Conservation (phyloP, 2,113 vertebrate species). For the Drymodes brunneopygia region DNA sequence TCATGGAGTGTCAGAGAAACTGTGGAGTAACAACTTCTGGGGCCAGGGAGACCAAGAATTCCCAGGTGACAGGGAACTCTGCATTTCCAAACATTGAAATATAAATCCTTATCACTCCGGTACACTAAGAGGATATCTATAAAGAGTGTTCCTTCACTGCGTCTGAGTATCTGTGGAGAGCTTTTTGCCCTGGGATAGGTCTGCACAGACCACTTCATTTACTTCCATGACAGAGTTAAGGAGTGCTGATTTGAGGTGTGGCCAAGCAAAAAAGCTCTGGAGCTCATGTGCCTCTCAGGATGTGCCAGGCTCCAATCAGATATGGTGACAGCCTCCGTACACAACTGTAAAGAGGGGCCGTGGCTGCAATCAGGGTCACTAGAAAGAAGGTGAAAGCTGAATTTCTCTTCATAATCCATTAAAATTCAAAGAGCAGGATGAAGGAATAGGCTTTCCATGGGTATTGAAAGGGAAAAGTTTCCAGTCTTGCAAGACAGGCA, state of each 20-base stretch:
- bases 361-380: background rate
- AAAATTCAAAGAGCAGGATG: background rate
- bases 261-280: background rate
- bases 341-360: fast-evolving
- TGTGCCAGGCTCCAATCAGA: background rate
- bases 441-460: background rate
- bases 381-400: background rate
- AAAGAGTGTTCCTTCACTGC: background rate
- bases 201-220: fast-evolving
- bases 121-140: background rate
- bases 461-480: background rate
- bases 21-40: fast-evolving
- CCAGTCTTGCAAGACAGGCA: background rate
- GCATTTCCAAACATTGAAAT: background rate
- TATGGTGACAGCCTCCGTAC: background rate
- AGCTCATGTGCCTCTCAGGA: background rate
- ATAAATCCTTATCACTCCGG: background rate
- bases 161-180: background rate
- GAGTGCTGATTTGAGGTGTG: background rate
- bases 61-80: background rate
- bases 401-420: background rate
- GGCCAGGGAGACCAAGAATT: background rate
- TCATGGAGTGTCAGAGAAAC: background rate
- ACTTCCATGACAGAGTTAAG: background rate
- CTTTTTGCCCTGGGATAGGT: background rate